Conservation (phyloP, 2,113 vertebrate genomes). For the Laticauda colubrina region DNA sequence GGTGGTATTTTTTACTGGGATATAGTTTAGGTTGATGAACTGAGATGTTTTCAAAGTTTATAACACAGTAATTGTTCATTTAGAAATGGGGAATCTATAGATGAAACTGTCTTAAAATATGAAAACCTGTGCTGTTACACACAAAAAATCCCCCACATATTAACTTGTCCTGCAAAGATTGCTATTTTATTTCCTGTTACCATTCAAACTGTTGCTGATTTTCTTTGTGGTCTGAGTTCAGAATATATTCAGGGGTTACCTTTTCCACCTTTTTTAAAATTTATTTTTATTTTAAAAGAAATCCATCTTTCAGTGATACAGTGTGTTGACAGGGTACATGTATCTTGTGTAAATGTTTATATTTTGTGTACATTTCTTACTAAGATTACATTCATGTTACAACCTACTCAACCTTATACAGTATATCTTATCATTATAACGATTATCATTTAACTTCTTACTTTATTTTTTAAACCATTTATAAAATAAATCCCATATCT, state of each 20-base stretch:
- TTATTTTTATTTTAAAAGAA: no score
- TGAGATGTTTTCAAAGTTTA: neutral
- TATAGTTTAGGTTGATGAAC: neutral
- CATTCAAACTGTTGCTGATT: neutral
- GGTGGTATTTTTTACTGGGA: constrained; percentile 2
- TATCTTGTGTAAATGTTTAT: no score
- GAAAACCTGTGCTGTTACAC: neutral
- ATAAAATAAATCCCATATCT: no score
- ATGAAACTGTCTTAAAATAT: neutral
- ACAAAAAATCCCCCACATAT: rapidly evolving
- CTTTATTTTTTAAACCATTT: no score
- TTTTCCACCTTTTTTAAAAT: neutral
- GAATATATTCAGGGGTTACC: neutral
- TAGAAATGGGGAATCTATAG: neutral
- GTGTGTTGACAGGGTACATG: no score
- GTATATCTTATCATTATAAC: no score
- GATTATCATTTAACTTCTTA: no score
- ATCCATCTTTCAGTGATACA: no score
- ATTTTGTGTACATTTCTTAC: no score
- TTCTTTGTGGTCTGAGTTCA: neutral
- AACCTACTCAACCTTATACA: no score
- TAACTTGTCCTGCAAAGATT: neutral
- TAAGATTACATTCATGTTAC: no score
- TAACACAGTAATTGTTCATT: neutral
- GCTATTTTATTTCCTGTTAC: neutral